Percentiles rank a stretch among this genome's conserved stretches.
Conservation (phyloP, 2,797 vertebrate genomes). For the Ibycter americanus region DNA sequence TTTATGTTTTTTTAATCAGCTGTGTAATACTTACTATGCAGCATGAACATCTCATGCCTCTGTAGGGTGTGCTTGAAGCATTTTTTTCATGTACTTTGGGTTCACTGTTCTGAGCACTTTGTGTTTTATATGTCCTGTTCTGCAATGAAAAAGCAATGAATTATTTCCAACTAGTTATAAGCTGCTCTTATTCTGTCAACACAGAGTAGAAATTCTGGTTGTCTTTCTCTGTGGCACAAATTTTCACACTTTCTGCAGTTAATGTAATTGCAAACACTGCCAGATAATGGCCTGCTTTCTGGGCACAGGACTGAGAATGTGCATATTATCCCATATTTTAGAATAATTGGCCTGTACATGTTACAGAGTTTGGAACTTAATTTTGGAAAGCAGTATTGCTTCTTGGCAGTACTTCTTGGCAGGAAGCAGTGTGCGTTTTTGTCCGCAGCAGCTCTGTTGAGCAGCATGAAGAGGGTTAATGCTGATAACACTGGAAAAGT, state of each 20-base stretch:
- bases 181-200: neutral
- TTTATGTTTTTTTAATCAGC: neutral
- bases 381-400: neutral
- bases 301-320: neutral
- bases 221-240: neutral
- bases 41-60: neutral
- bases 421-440: neutral
- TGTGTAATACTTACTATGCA: too few relatives aligned
- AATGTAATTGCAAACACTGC: neutral
- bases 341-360: neutral
- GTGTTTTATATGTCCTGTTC: neutral
- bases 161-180: neutral
- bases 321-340: neutral
- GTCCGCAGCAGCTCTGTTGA: neutral
- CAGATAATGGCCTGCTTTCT: neutral
- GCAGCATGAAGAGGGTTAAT: slow-evolving; percentile 39
- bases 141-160: neutral
- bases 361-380: neutral
- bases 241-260: neutral
- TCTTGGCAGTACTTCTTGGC: neutral
- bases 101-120: neutral
- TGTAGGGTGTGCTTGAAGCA: neutral
- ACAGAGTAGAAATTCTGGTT: neutral
- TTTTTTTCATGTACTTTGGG: neutral
- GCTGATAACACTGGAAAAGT: slow-evolving; percentile 25